Evolutionary conservation across 1,140 invertebrate species (phyloP).

Genomic region (Littorina saxatilis): DNA sequence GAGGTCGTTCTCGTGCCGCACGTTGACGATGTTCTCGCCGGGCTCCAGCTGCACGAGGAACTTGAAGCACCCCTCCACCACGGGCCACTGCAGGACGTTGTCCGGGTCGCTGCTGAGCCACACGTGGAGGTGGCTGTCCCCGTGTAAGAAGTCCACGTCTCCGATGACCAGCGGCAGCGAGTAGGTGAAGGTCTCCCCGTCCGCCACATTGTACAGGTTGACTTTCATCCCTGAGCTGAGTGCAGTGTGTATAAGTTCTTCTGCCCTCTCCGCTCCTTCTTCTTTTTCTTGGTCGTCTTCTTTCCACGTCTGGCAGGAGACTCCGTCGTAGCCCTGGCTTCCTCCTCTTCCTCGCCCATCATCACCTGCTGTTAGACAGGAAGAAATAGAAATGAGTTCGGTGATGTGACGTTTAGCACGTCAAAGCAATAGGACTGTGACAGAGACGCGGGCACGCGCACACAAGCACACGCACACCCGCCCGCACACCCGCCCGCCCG

Average conservation of each 20-base stretch:
- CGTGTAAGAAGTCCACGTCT: conserved; percentile 59
- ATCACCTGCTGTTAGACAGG: neutral
- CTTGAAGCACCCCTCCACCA: conserved; percentile 71
- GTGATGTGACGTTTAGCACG: too few species aligned
- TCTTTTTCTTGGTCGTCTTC: neutral
- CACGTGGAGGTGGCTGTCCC: conserved; percentile 61
- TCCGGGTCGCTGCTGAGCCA: conserved; percentile 51
- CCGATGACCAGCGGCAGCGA: conserved; percentile 69
- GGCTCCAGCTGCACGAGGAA: conserved; percentile 63
- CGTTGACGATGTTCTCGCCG: conserved; percentile 67
- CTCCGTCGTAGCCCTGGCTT: neutral
- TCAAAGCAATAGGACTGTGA: neutral
- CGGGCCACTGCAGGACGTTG: conserved; percentile 63
- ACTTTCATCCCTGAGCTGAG: conserved; percentile 68
- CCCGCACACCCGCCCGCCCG: too few species aligned
- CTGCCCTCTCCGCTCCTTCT: neutral
- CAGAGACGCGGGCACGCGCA: neutral
- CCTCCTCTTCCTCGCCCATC: conserved; percentile 4
- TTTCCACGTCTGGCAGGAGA: neutral
- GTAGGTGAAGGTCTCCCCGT: conserved; percentile 64
- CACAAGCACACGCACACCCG: too few species aligned
- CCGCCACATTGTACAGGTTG: conserved; percentile 63
- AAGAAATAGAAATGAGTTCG: too few species aligned
- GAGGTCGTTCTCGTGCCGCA: conserved; percentile 59
- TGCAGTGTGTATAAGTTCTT: too few species aligned